phyloP scores from a whole-genome alignment of 2,113 vertebrate species.

The Ibidorhyncha struthersii region DNA sequence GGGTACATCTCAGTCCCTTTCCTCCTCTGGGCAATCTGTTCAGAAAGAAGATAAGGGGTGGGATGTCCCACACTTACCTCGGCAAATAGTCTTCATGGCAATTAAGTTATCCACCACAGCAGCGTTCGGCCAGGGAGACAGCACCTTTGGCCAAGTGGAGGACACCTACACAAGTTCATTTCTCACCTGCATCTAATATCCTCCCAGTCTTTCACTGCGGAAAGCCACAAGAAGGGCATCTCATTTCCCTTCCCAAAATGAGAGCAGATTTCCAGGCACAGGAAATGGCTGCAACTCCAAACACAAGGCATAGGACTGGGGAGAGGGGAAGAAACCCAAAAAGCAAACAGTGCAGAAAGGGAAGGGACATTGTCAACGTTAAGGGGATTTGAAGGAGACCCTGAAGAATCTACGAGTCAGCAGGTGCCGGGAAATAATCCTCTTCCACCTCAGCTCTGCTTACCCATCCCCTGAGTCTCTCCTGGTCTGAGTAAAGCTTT shows the following conservation, averaged over 20 bases:
- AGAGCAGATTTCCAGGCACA: neutral
- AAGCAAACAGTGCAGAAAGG: neutral
- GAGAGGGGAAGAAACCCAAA: neutral
- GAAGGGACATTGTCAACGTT: neutral
- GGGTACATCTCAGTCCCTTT: rapidly evolving
- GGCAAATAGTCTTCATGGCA: neutral
- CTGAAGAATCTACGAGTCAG: neutral
- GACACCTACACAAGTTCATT: too few species aligned
- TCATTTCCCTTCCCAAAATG: neutral
- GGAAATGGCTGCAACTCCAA: neutral
- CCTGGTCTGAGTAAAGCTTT: neutral
- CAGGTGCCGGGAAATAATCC: neutral
- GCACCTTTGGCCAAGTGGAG: rapidly evolving
- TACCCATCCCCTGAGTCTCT: neutral
- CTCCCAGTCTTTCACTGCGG: neutral
- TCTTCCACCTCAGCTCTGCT: neutral
- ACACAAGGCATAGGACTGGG: rapidly evolving
- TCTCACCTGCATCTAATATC: neutral
- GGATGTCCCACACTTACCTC: neutral
- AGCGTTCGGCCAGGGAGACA: neutral
- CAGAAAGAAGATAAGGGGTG: neutral
- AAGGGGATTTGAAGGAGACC: neutral
- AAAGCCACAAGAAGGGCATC: neutral
- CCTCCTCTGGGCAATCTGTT: neutral
- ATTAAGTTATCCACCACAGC: neutral